These are phyloP conservation scores for Drosophila tanythrix DNA, from an alignment of 2,888 invertebrate species.

Conservation along the genomic window DNA sequence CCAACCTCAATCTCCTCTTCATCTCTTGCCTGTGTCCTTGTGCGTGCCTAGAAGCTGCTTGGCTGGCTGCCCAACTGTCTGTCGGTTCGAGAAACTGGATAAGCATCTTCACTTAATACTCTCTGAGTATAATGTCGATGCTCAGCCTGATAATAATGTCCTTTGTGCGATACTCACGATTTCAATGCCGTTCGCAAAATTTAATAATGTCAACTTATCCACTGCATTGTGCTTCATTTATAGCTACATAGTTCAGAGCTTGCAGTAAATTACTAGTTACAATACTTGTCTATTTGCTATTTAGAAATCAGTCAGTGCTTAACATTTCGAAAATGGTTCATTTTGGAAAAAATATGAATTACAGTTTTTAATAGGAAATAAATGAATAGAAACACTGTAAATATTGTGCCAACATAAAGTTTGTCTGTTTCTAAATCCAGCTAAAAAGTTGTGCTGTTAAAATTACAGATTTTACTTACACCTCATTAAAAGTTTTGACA, in stretches of 20 bases:
- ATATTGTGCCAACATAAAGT: neutral
- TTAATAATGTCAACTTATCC: slow-evolving; percentile 65
- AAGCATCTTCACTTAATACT: slow-evolving; percentile 79
- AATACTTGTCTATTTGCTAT: neutral
- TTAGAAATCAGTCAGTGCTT: neutral
- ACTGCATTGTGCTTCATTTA: slow-evolving; percentile 36
- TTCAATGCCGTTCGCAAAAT: slow-evolving; percentile 52
- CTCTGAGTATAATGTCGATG: slow-evolving; percentile 77
- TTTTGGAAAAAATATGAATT: neutral
- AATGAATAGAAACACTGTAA: neutral
- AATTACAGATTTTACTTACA: slow-evolving; percentile 3
- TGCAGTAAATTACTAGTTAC: slow-evolving; percentile 6
- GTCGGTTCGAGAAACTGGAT: slow-evolving; percentile 51
- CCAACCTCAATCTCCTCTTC: neutral
- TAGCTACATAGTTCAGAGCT: slow-evolving; percentile 26
- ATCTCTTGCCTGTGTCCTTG: neutral
- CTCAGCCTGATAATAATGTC: slow-evolving; percentile 73
- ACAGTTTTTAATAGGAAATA: neutral
- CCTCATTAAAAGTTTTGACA: slow-evolving; percentile 5
- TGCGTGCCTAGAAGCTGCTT: slow-evolving; percentile 34
- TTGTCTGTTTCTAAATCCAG: neutral
- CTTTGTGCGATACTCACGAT: slow-evolving; percentile 59
- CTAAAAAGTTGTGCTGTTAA: neutral
- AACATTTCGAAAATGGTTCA: neutral
- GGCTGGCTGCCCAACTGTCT: slow-evolving; percentile 34